phyloP scores from a whole-genome alignment of 2,797 vertebrate species.

The Petrocephalus schoutedeni region DNA sequence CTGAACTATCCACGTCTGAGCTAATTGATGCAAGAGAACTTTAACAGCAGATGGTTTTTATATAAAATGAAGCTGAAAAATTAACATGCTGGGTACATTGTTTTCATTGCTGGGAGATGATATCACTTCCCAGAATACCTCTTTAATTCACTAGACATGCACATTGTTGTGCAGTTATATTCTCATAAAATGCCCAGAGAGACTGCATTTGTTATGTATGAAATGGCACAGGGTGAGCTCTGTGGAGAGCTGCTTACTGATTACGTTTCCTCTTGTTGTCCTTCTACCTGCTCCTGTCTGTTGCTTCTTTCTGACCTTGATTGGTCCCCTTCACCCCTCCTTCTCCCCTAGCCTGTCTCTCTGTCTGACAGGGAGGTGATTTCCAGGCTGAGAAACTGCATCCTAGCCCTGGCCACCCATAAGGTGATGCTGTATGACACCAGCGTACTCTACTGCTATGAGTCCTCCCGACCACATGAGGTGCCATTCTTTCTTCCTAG shows the following conservation, averaged over 20 bases:
- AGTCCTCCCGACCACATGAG: conserved; percentile 83
- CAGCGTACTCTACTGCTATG: conserved; percentile 93
- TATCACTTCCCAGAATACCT: neutral
- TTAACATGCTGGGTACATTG: neutral
- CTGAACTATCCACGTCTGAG: neutral
- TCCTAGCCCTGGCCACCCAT: conserved; percentile 77
- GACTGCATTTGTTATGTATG: neutral
- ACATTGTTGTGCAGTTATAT: neutral
- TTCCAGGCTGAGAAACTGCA: conserved; percentile 88
- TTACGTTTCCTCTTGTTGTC: neutral
- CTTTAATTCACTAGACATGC: neutral
- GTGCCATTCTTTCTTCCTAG: conserved; percentile 49
- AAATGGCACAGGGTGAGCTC: neutral
- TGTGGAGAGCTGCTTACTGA: neutral
- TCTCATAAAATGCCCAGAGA: neutral
- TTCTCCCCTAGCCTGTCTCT: conserved; percentile 68
- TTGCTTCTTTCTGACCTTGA: neutral
- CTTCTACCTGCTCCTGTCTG: neutral
- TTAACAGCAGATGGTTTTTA: neutral
- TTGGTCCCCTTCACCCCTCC: neutral
- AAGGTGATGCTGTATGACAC: conserved; percentile 88
- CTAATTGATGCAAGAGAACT: neutral
- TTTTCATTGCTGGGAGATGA: neutral
- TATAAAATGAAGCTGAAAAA: neutral
- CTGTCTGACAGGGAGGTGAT: conserved; percentile 89